phyloP scores from a whole-genome alignment of 1,140 invertebrate genomes.

The Zaprionus gabonicus region DNA sequence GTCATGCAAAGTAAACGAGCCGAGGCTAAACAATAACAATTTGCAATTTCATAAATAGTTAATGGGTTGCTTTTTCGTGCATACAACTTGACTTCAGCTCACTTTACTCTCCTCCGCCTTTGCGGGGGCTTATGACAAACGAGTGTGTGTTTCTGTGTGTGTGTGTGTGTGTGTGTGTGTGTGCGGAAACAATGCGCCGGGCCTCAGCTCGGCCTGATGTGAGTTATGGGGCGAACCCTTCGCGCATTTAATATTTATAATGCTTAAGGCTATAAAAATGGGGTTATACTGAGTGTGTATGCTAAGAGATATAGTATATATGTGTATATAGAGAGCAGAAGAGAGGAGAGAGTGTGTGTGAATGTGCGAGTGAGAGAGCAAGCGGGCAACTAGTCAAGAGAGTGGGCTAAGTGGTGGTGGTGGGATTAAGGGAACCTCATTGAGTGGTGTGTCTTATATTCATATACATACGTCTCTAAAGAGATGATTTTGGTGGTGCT shows the following conservation, averaged over 20 bases:
- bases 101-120: neutral
- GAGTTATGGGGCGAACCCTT: slow-evolving; percentile 42
- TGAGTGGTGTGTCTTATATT: slow-evolving; percentile 35
- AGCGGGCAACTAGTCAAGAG: neutral
- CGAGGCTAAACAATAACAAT: slow-evolving; percentile 80
- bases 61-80: slow-evolving; percentile 52
- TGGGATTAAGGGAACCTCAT: neutral
- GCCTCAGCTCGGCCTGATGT: slow-evolving; percentile 7
- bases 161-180: neutral
- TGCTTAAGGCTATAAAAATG: slow-evolving; percentile 29
- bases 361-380: slow-evolving; percentile 1
- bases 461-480: slow-evolving; percentile 85
- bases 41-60: slow-evolving; percentile 81
- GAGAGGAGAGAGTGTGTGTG: neutral
- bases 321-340: neutral
- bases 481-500: slow-evolving; percentile 85
- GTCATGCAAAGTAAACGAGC: slow-evolving; percentile 76
- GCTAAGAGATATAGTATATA: neutral
- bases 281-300: slow-evolving; percentile 22
- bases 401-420: neutral
- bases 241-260: slow-evolving; percentile 40
- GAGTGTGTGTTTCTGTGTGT: neutral
- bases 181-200: neutral
- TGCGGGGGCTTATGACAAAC: neutral
- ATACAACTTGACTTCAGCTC: slow-evolving; percentile 8